phyloP scores from a whole-genome alignment of 2,888 invertebrate species.

The Caradrina kadenii region DNA sequence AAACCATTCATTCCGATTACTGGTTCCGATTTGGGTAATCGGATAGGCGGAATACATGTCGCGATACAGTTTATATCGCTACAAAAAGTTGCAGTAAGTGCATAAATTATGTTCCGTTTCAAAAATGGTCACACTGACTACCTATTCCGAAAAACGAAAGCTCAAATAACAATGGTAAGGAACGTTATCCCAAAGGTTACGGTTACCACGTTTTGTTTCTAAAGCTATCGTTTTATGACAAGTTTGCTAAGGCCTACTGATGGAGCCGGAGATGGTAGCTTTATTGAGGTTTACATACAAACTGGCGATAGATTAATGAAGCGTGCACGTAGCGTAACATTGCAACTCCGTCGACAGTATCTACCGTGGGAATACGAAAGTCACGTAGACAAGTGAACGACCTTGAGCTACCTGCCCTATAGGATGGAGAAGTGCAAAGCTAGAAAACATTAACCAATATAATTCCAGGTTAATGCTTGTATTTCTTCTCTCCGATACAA shows the following conservation, averaged over 20 bases:
- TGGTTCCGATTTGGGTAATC: background rate
- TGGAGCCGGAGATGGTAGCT: background rate
- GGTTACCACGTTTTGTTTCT: too few relatives aligned
- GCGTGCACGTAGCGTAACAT: background rate
- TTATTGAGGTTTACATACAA: background rate
- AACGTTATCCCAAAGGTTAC: too few relatives aligned
- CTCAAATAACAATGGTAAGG: too few relatives aligned
- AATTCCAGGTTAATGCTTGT: background rate
- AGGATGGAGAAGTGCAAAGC: background rate
- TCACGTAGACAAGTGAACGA: background rate
- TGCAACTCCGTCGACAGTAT: background rate
- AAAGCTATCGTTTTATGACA: too few relatives aligned
- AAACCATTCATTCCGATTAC: background rate
- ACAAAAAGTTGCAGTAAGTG: background rate
- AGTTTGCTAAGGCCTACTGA: too few relatives aligned
- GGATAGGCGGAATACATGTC: background rate
- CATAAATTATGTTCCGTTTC: too few relatives aligned
- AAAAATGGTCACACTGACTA: too few relatives aligned
- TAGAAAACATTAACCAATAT: background rate
- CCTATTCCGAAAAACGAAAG: too few relatives aligned
- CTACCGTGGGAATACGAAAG: background rate
- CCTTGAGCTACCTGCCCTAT: too few relatives aligned
- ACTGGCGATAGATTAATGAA: background rate
- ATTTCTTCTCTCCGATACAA: slow-evolving; percentile 6
- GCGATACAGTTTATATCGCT: background rate